phyloP scores from a whole-genome alignment of 2,888 invertebrate genomes.

The Drosophila pseudotakahashii region DNA sequence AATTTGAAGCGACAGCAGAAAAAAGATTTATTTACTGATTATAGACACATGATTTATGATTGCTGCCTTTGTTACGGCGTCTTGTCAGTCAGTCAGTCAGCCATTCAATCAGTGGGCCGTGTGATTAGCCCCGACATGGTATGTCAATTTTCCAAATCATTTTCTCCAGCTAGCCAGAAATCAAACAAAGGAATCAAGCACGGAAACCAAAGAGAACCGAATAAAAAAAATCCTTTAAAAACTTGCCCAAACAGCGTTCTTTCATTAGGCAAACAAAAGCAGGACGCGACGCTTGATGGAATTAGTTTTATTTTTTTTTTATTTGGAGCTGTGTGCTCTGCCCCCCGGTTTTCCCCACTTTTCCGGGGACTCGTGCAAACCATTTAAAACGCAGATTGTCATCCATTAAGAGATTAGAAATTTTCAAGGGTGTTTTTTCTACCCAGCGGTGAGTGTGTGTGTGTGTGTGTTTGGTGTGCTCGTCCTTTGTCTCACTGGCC shows the following conservation, averaged over 20 bases:
- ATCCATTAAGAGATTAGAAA: conserved; percentile 81
- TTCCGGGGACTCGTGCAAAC: conserved; percentile 63
- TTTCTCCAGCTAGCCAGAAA: conserved; percentile 54
- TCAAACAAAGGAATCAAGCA: conserved; percentile 62
- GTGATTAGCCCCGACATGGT: conserved; percentile 75
- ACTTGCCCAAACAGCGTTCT: conserved; percentile 78
- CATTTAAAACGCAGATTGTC: conserved; percentile 81
- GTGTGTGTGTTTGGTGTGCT: conserved; percentile 22
- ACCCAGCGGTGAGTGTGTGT: conserved; percentile 16
- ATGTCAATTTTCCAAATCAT: conserved; percentile 78
- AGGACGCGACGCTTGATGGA: conserved; percentile 67
- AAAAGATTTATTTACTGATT: conserved; percentile 76
- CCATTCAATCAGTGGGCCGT: conserved; percentile 65
- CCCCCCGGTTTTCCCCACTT: conserved; percentile 10
- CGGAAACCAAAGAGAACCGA: conserved; percentile 25
- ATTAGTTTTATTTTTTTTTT: conserved; percentile 75
- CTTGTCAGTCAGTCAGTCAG: conserved; percentile 46
- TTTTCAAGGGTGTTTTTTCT: conserved; percentile 76
- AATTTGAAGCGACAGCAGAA: conserved; percentile 62
- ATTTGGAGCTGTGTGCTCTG: conserved; percentile 31
- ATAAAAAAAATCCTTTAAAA: conserved; percentile 72
- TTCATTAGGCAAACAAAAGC: conserved; percentile 78
- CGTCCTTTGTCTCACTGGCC: conserved; percentile 70
- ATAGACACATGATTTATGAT: conserved; percentile 74
- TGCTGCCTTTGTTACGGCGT: conserved; percentile 44